phyloP scores from a whole-genome alignment of 2,113 vertebrate species.

The Elachura formosa region DNA sequence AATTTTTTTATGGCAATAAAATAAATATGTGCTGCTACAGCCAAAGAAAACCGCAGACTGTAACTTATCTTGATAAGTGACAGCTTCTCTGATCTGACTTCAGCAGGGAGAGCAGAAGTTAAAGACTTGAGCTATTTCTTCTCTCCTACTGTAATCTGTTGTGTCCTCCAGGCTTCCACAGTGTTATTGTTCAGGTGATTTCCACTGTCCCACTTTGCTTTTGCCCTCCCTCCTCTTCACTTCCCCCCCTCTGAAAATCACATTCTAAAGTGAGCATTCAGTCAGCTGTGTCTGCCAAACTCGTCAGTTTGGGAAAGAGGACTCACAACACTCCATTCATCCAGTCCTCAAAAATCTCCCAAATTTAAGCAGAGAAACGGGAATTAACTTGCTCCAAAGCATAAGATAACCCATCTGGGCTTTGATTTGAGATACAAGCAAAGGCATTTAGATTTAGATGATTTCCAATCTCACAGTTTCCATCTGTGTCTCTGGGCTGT shows the following conservation, averaged over 20 bases:
- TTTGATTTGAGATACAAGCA: neutral
- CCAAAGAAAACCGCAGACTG: neutral
- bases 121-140: neutral
- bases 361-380: neutral
- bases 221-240: neutral
- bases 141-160: neutral
- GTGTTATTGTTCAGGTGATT: neutral
- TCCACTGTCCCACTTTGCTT: neutral
- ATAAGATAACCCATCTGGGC: neutral
- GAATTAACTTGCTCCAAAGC: neutral
- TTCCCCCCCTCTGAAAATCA: neutral
- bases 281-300: neutral
- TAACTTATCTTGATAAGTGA: neutral
- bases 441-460: neutral
- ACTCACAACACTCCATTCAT: accelerated
- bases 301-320: neutral
- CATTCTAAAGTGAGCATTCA: neutral
- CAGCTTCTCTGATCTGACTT: neutral
- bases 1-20: neutral
- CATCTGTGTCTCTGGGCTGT: neutral
- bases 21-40: neutral
- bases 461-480: neutral
- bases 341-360: neutral
- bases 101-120: neutral
- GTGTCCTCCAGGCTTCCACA: neutral